Conservation (phyloP, 1,140 invertebrate genomes). For the Brachionus plicatilis region DNA sequence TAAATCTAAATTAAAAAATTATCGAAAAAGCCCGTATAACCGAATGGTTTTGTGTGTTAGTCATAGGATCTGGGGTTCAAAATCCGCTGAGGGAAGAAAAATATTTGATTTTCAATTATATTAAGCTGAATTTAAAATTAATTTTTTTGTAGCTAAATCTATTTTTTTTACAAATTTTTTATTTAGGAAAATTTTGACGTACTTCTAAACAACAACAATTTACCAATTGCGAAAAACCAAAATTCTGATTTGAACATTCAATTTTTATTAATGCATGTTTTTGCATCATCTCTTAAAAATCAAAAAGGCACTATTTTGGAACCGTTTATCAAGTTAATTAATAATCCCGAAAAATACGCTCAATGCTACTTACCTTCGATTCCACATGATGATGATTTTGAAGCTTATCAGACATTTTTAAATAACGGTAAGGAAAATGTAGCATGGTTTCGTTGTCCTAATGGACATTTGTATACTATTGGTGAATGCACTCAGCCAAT, state of each 20-base stretch:
- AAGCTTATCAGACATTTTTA: conserved; percentile 42
- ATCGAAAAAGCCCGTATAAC: too few relatives aligned
- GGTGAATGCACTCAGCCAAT: conserved; percentile 48
- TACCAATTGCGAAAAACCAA: neutral
- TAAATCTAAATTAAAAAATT: too few relatives aligned
- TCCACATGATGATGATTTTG: conserved; percentile 41
- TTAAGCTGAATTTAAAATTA: too few relatives aligned
- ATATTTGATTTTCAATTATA: too few relatives aligned
- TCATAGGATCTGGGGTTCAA: too few relatives aligned
- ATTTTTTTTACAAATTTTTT: neutral
- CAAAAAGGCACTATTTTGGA: neutral
- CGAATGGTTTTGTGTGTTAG: too few relatives aligned
- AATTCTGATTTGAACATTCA: neutral
- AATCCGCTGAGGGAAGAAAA: too few relatives aligned
- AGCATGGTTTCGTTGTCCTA: conserved; percentile 45
- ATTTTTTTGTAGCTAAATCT: neutral
- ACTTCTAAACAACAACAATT: neutral
- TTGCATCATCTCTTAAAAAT: neutral
- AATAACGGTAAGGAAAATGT: conserved; percentile 41
- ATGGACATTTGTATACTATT: conserved; percentile 50
- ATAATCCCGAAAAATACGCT: neutral
- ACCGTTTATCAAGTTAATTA: neutral
- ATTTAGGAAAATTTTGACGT: neutral
- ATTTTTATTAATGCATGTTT: conserved; percentile 8
- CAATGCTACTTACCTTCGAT: conserved; percentile 41